Evolutionary conservation across 2,113 vertebrate genomes (phyloP).

Genomic region (Passer domesticus): DNA sequence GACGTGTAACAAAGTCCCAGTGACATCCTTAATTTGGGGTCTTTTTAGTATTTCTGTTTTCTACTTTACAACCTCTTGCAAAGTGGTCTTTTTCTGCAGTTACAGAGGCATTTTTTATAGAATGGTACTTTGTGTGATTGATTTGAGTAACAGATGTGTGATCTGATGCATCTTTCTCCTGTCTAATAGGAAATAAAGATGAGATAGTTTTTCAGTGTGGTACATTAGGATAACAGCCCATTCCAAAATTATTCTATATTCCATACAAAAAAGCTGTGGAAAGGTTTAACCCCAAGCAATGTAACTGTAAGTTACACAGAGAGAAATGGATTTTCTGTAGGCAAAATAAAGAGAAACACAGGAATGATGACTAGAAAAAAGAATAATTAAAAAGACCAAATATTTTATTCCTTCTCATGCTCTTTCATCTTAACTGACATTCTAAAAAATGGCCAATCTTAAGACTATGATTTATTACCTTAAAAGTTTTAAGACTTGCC

Average conservation of each 20-base stretch:
- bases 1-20: neutral
- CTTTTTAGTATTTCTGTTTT: neutral
- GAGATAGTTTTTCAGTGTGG: neutral
- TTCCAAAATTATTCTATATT: neutral
- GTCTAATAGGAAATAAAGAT: neutral
- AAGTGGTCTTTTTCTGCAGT: neutral
- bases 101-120: neutral
- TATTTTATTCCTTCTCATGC: slow-evolving; percentile 35
- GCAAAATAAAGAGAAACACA: neutral
- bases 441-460: neutral
- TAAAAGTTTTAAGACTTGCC: slow-evolving; percentile 8
- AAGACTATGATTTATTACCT: slow-evolving; percentile 39
- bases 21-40: neutral
- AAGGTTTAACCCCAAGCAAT: neutral
- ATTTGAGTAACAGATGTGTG: neutral
- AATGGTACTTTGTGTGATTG: neutral
- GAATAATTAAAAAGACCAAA: slow-evolving; percentile 7
- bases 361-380: neutral
- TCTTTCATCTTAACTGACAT: slow-evolving; percentile 45
- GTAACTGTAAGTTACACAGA: neutral
- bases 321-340: neutral
- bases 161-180: neutral
- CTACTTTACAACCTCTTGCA: neutral
- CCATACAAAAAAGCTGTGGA: neutral
- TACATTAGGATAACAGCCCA: neutral